Conservation (phyloP, 2,888 invertebrate species). For the Caradrina clavipalpis region DNA sequence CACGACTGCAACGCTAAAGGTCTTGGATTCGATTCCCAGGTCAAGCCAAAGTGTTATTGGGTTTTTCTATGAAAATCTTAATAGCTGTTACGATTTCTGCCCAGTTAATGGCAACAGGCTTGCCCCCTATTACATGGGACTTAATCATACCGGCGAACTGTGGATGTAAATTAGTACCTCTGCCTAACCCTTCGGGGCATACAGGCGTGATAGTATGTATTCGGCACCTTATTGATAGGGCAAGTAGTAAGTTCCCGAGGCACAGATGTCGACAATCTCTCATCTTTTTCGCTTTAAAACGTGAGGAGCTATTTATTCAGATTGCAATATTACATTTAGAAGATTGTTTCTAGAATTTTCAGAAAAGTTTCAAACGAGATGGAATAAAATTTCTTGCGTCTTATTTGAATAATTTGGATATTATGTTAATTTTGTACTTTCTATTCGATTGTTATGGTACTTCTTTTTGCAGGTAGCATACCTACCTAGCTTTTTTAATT, state of each 20-base stretch:
- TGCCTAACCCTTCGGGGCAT: too few relatives aligned
- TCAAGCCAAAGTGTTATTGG: too few relatives aligned
- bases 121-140: too few relatives aligned
- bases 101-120: too few relatives aligned
- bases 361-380: conserved; percentile 26
- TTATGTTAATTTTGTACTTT: conserved; percentile 44
- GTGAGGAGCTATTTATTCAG: conserved; percentile 65
- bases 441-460: conserved; percentile 23
- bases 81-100: too few relatives aligned
- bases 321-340: conserved; percentile 55
- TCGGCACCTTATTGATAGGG: background rate
- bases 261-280: conserved; percentile 67
- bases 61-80: too few relatives aligned
- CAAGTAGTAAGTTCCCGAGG: conserved; percentile 30
- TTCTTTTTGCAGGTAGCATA: conserved; percentile 18
- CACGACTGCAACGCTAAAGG: too few relatives aligned
- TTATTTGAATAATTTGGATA: conserved; percentile 39
- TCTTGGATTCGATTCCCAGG: too few relatives aligned
- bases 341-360: conserved; percentile 50
- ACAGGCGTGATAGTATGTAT: background rate
- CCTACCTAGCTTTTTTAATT: too few relatives aligned
- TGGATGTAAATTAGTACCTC: too few relatives aligned
- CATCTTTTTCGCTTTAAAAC: conserved; percentile 65
- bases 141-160: too few relatives aligned
- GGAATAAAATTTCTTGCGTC: conserved; percentile 23